Evolutionary conservation across 2,113 vertebrate genomes (phyloP).

Genomic region (Lichenostomus cassidix): DNA sequence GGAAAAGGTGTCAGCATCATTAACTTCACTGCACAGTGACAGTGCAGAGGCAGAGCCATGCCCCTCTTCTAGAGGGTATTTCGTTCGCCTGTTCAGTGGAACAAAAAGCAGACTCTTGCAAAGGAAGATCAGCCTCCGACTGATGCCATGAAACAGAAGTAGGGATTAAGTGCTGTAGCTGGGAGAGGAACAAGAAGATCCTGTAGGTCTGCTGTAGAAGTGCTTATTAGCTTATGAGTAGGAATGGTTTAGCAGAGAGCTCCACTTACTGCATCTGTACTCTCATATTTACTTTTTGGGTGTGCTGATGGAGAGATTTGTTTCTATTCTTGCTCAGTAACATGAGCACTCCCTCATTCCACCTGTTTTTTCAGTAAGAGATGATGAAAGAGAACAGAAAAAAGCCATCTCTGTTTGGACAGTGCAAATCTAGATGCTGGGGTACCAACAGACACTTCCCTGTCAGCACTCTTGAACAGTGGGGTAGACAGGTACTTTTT

Average conservation of each 20-base stretch:
- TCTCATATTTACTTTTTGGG: neutral
- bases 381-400: neutral
- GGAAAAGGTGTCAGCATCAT: neutral
- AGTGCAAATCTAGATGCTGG: neutral
- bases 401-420: neutral
- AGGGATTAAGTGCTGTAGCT: neutral
- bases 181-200: neutral
- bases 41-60: neutral
- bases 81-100: neutral
- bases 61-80: neutral
- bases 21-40: neutral
- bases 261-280: neutral
- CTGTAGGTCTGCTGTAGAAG: neutral
- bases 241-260: neutral
- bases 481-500: neutral
- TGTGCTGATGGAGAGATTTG: accelerated
- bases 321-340: neutral
- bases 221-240: neutral
- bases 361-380: neutral
- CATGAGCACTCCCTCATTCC: accelerated
- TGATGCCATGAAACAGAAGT: neutral
- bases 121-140: neutral
- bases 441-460: neutral
- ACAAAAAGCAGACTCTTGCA: neutral
- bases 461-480: neutral